A percentile compares a stretch with the other conserved stretches of the same genome.
Evolutionary conservation across 2,113 vertebrate genomes (phyloP).

Genomic region (Conger conger): DNA sequence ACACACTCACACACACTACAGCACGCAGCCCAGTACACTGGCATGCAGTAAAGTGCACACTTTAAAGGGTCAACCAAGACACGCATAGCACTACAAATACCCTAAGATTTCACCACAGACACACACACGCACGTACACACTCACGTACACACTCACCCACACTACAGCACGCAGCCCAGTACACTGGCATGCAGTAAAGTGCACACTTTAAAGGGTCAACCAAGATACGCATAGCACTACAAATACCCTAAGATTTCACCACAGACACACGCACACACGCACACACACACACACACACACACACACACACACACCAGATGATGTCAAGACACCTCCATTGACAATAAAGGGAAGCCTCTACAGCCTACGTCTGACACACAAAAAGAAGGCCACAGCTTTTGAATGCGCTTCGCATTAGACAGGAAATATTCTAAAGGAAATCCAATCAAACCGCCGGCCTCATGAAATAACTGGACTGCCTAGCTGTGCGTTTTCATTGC

Average conservation of each 20-base stretch:
- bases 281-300: background rate
- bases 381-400: background rate
- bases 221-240: no score
- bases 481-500: conserved; percentile 64
- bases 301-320: no score
- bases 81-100: no score
- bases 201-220: no score
- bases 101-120: no score
- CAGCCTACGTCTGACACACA: conserved; percentile 15
- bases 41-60: no score
- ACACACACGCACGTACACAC: no score
- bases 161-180: background rate
- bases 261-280: background rate
- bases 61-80: no score
- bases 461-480: conserved; percentile 80
- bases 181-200: background rate
- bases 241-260: no score
- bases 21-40: background rate
- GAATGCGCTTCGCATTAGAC: conserved; percentile 22
- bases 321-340: conserved; percentile 13
- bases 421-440: conserved; percentile 47
- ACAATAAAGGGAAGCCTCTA: conserved; percentile 64
- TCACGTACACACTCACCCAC: no score
- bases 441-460: conserved; percentile 51
- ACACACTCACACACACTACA: background rate